A percentile compares a stretch with the other conserved stretches of the same genome.
Evolutionary conservation across 2,888 invertebrate genomes (phyloP).

Genomic region (Nasonovia ribisnigri): DNA sequence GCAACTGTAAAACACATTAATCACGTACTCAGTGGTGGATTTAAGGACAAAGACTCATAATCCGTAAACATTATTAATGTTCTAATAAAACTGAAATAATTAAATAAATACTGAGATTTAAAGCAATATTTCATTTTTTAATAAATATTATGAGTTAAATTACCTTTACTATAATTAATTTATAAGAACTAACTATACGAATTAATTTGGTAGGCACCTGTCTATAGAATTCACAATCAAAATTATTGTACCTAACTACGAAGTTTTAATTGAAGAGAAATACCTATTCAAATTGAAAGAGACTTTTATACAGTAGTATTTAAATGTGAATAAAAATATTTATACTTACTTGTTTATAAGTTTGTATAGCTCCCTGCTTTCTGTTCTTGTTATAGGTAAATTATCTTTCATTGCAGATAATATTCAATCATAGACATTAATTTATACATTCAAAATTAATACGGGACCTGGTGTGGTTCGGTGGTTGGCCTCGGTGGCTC

Average conservation of each 20-base stretch:
- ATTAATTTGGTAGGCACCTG: background rate
- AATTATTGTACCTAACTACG: background rate
- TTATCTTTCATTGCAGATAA: background rate
- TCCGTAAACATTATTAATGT: background rate
- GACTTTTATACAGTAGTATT: background rate
- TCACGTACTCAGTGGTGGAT: background rate
- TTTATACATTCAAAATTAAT: background rate
- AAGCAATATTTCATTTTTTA: background rate
- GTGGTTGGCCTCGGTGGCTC: too few species aligned
- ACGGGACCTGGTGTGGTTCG: background rate
- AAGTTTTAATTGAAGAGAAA: background rate
- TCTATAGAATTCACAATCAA: background rate
- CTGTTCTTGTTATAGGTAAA: background rate
- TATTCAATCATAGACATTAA: background rate
- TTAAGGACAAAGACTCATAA: background rate
- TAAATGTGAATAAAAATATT: background rate
- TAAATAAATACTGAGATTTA: background rate
- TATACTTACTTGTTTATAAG: background rate
- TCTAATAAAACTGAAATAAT: too few species aligned
- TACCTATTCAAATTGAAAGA: background rate
- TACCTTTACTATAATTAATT: background rate
- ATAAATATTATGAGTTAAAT: background rate
- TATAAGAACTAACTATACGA: background rate
- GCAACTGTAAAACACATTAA: background rate
- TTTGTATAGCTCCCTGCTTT: background rate